Evolutionary conservation across 2,797 vertebrate species (phyloP).

Genomic region (Rhinogobio ventralis): DNA sequence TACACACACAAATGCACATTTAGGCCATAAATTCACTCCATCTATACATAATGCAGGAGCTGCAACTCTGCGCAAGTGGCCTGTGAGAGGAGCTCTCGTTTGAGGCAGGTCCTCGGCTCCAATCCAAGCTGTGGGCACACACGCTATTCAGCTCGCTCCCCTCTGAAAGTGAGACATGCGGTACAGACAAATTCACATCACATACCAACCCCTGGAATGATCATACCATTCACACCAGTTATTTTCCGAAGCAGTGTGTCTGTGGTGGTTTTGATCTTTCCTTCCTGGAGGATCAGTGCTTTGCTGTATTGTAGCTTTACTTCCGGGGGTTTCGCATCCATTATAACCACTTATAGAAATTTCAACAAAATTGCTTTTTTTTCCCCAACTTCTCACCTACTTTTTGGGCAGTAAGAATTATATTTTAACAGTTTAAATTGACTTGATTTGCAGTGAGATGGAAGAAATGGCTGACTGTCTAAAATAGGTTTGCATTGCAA

Average conservation of each 20-base stretch:
- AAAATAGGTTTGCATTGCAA: too few relatives aligned
- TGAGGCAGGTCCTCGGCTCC: slow-evolving; percentile 20
- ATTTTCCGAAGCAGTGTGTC: slow-evolving; percentile 5
- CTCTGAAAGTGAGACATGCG: slow-evolving; percentile 11
- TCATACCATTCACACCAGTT: slow-evolving; percentile 23
- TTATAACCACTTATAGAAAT: background rate
- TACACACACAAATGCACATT: slow-evolving; percentile 58
- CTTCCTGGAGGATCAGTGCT: background rate
- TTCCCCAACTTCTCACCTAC: fast-evolving
- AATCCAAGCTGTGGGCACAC: background rate
- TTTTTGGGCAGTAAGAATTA: background rate
- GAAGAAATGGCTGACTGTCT: background rate
- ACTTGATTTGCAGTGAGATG: background rate
- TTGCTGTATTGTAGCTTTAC: slow-evolving; percentile 17
- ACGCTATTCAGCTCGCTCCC: slow-evolving; percentile 3
- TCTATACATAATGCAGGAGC: slow-evolving; percentile 56
- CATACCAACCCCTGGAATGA: background rate
- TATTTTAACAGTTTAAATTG: background rate
- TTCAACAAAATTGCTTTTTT: background rate
- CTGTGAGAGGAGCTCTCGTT: slow-evolving; percentile 39
- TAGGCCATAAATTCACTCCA: slow-evolving; percentile 49
- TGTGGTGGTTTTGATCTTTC: background rate
- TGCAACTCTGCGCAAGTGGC: slow-evolving; percentile 35
- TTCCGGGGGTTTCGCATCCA: background rate
- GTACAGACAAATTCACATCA: slow-evolving; percentile 33